Percentiles rank a stretch among this genome's conserved stretches.
Conservation (phyloP, 1,140 invertebrate species). For the Calephelis nemesis region DNA sequence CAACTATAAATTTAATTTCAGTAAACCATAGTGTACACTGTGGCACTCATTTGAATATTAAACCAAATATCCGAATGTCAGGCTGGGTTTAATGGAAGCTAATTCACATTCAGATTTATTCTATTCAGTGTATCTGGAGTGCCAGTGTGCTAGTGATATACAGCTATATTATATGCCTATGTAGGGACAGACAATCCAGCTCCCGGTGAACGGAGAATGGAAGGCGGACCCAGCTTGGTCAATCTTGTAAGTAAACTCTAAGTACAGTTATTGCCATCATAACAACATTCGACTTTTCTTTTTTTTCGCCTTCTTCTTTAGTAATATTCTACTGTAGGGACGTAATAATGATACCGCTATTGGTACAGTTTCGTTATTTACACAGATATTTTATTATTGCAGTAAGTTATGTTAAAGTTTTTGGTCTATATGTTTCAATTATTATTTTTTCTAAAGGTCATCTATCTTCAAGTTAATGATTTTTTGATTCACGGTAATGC, state of each 20-base stretch:
- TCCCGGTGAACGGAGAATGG: conserved; percentile 7
- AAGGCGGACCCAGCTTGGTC: neutral
- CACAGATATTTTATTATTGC: too few relatives aligned
- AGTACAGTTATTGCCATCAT: neutral
- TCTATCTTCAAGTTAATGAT: too few relatives aligned
- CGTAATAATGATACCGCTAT: too few relatives aligned
- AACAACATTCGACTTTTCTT: too few relatives aligned
- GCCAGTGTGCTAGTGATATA: conserved; percentile 6
- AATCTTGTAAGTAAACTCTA: neutral
- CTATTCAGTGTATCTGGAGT: conserved; percentile 22
- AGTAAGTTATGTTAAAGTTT: too few relatives aligned
- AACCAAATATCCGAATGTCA: conserved; percentile 23
- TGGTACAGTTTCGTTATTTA: too few relatives aligned
- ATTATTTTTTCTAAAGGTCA: too few relatives aligned
- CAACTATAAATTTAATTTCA: neutral
- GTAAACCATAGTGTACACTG: neutral
- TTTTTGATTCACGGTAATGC: too few relatives aligned
- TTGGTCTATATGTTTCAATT: too few relatives aligned
- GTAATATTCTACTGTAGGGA: too few relatives aligned
- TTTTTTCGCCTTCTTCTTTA: too few relatives aligned
- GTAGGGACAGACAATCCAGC: neutral
- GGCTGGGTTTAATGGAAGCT: conserved; percentile 14
- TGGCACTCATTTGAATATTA: conserved; percentile 25
- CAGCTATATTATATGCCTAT: conserved; percentile 12
- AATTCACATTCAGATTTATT: conserved; percentile 33